Base-by-base conservation (phyloP, 2,888 invertebrate species). In the Coremacera marginata region DNA sequence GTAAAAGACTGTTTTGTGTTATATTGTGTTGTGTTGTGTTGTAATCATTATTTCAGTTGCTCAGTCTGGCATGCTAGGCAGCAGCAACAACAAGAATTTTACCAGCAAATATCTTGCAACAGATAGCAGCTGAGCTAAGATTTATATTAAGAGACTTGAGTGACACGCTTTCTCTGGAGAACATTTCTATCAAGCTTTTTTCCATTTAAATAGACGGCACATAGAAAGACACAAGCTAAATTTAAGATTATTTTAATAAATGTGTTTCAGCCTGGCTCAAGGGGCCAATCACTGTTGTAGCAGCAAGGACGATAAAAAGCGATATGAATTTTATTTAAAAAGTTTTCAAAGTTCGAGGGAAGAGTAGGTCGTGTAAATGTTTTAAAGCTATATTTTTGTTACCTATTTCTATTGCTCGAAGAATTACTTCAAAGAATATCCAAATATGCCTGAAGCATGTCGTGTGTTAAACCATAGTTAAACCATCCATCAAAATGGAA, bases 21-120 rank as follows among this genome's bases (percentile, higher is more conserved):
- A 16, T 68, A 27, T 49, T 68, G 68, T 57, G 31, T n/a, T 9
- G 37, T 49, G 68, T 68, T 25, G 25, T 68, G 51, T 27, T 70
- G 68, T 70, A 52, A 70, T 51, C 68, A 52, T 70, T 70, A 70
- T 70, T 51, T 11, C 51, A 51, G 68, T 70, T 51, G 11, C 9
- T 27, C n/a, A n/a, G 52, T 52, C 51, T 44, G 44, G 22, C 22
- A 49, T 34, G 19, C 2, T 4, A 67, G 9, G 22, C 67, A 44
- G 11, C 67, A 67, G 8, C 67, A 44, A 44, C 44, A 63, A 63
- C n/a, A 14, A 4, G 16, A n/a, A 63, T 44, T 44, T 11, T 44
- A 44, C 11, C 44, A 44, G 44, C 11, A 44, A 44, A 44, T 44
- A 44, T 44, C 11, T 44, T 11, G 44, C 44, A 11, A 22, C 55